Evolutionary conservation across 2,888 invertebrate species (phyloP).

Genomic region (Lithosia quadra): DNA sequence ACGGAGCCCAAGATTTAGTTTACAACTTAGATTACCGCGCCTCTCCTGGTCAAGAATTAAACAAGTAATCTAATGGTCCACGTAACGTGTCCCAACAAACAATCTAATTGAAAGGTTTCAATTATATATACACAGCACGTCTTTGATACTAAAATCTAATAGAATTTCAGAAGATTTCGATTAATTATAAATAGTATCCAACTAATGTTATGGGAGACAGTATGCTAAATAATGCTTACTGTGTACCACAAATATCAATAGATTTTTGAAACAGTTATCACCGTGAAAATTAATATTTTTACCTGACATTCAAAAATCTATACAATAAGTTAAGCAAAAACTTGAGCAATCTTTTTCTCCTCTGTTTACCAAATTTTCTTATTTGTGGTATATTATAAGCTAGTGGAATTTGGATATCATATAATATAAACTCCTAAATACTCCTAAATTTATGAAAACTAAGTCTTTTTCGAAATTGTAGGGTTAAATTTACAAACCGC

Average conservation of each 20-base stretch:
- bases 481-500: background rate
- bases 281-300: background rate
- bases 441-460: background rate
- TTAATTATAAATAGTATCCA: constrained; percentile 44
- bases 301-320: background rate
- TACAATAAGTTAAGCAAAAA: no score
- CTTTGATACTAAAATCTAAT: constrained; percentile 30
- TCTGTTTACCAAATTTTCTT: no score
- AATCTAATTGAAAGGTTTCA: constrained; percentile 67
- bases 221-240: background rate
- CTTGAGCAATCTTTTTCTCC: no score
- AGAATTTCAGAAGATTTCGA: constrained; percentile 45
- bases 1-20: constrained; percentile 84
- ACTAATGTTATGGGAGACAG: constrained; percentile 3
- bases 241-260: background rate
- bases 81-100: constrained; percentile 66
- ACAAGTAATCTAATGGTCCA: constrained; percentile 78
- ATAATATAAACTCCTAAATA: background rate
- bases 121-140: constrained; percentile 60
- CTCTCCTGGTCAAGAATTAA: constrained; percentile 85
- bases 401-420: background rate
- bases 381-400: no score
- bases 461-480: constrained; percentile 3
- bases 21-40: constrained; percentile 83
- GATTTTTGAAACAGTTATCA: background rate